These are phyloP conservation scores for Labeo catla DNA, from an alignment of 2,113 vertebrate species.

Conservation along the genomic window DNA sequence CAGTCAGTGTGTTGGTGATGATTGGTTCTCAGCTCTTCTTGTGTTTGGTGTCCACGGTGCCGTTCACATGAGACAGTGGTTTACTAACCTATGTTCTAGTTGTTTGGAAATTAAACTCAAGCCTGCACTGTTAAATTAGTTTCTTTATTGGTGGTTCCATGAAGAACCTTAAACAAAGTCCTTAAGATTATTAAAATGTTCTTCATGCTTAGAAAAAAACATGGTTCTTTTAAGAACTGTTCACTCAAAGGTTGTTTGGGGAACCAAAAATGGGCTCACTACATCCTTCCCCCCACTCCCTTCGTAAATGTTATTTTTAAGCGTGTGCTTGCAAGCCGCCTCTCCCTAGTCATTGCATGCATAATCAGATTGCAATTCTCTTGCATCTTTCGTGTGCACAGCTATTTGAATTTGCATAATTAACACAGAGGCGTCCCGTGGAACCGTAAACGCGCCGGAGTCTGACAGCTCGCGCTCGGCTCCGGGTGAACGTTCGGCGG, in stretches of 20 bases:
- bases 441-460: conserved; percentile 58
- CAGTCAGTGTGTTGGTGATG: background rate
- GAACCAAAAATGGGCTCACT: background rate
- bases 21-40: background rate
- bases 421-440: conserved; percentile 68
- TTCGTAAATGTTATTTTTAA: background rate
- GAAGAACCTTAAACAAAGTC: background rate
- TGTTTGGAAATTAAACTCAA: background rate
- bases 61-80: background rate
- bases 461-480: conserved; percentile 55
- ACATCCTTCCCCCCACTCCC: no score
- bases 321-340: background rate
- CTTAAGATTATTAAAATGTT: background rate
- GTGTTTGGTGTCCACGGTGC: background rate
- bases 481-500: conserved; percentile 36
- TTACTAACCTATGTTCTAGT: background rate
- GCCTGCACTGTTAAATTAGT: background rate
- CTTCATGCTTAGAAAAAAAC: no score
- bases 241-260: background rate
- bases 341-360: background rate
- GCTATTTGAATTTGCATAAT: conserved; percentile 72
- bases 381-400: conserved; percentile 68
- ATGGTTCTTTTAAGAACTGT: background rate
- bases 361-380: conserved; percentile 73
- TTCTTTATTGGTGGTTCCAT: background rate